Evolutionary conservation across 2,113 vertebrate species (phyloP).

Genomic region (Bubo scandiacus): DNA sequence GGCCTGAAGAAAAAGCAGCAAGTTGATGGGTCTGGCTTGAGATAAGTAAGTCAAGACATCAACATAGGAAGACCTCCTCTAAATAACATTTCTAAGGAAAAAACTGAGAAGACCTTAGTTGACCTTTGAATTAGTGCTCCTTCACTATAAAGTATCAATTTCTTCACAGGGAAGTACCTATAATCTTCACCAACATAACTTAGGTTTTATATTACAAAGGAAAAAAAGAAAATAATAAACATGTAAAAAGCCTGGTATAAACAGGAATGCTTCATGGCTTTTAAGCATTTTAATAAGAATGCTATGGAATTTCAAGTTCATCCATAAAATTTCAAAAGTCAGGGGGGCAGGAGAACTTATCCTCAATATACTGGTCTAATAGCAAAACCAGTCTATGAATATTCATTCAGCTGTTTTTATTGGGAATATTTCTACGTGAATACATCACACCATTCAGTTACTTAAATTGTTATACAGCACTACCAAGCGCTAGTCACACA

Average conservation of each 20-base stretch:
- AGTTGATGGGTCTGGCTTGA: neutral
- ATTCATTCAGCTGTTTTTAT: neutral
- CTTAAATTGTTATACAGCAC: neutral
- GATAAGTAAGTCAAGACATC: neutral
- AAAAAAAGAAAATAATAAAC: neutral
- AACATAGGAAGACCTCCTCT: neutral
- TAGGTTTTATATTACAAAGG: slow-evolving; percentile 20
- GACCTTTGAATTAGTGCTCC: slow-evolving; percentile 9
- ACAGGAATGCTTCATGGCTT: neutral
- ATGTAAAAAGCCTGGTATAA: neutral
- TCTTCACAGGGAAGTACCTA: slow-evolving; percentile 12
- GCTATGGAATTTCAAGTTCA: neutral
- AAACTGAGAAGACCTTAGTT: neutral
- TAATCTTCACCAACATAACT: slow-evolving; percentile 42
- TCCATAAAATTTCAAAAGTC: neutral
- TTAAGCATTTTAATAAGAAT: slow-evolving; percentile 6
- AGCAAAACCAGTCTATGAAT: neutral
- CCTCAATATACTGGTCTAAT: neutral
- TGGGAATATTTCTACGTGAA: neutral
- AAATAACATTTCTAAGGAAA: neutral
- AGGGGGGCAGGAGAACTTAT: neutral
- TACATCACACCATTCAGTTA: neutral
- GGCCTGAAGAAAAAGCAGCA: neutral
- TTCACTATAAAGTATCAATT: slow-evolving; percentile 4
- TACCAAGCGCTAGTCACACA: neutral